Base-by-base conservation (phyloP, 2,797 vertebrate species). In the Channa striata region DNA sequence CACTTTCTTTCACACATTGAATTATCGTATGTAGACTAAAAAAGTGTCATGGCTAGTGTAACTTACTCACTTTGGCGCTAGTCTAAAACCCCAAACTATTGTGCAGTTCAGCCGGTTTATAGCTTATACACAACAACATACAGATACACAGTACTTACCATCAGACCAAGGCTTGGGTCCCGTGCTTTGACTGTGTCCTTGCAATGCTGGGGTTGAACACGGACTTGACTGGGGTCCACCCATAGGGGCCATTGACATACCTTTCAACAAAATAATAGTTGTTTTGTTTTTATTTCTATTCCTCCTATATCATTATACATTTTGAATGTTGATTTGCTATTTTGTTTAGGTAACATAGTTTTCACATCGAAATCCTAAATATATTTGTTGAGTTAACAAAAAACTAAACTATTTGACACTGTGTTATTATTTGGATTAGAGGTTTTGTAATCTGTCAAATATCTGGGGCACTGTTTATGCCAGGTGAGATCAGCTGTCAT, bases 111-210 rank as follows among this genome's bases (percentile, higher is more conserved):
- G 12, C 2, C 8, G 0, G 2, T 50, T 36, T 1, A 5, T 1
- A 5, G 7, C 14, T n/a, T 30, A 10, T 9, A 17, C 14, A 13
- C 6, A 33, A 25, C 14, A 14, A 2, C 12, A 62, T 20, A 37
- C 11, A n/a, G 8, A 8, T 17, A 19, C 1, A 23, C 4, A 14
- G 16, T 14, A 72, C 85, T 86, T 83, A 96, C 95, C 95, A 68
- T 96, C 95, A 72, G 93, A 56, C 95, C 95, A 96, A 1, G 93
- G 89, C 85, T 96, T 96, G 66, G 95, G 91, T 57, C 93, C 93
- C 77, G 93, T 78, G 51, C 89, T 88, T 79, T 94, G 84, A 75
- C 74, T 82, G 80, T 91, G 93, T 64, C 93, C 95, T 80, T 95
- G 93, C 80, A 96, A 92, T 75, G 90, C 91, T 11, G 92, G 89